phyloP scores from a whole-genome alignment of 1,140 invertebrate species.

The Agrilus planipennis region DNA sequence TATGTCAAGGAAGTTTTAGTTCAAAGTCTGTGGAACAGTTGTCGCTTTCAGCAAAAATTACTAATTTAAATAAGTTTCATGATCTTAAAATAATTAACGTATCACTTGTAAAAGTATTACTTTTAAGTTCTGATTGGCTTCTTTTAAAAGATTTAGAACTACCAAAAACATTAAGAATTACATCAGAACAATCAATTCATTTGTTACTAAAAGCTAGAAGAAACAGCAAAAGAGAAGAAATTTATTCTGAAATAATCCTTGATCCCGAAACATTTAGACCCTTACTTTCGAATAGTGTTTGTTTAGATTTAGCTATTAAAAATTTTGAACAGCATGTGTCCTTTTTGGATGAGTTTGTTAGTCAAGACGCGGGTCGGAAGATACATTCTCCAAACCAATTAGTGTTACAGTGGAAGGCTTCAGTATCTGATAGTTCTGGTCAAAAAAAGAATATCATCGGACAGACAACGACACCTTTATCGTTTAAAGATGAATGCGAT shows the following conservation, averaged over 20 bases:
- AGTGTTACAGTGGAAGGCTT: conserved; percentile 42
- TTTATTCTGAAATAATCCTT: conserved; percentile 34
- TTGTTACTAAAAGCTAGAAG: conserved; percentile 38
- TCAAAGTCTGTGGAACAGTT: conserved; percentile 40
- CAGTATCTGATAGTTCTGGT: conserved; percentile 31
- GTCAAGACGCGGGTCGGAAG: no score
- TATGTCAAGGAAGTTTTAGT: conserved; percentile 38
- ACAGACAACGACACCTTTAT: conserved; percentile 37
- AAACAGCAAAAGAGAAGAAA: conserved; percentile 16
- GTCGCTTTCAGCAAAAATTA: conserved; percentile 47
- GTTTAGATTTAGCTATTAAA: conserved; percentile 24
- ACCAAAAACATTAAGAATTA: conserved; percentile 14
- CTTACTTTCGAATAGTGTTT: conserved; percentile 23
- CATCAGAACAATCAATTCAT: conserved; percentile 41
- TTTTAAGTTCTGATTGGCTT: conserved; percentile 43
- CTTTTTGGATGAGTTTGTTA: no score
- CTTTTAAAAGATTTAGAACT: conserved; percentile 31
- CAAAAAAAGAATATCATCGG: conserved; percentile 35
- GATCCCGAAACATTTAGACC: no score
- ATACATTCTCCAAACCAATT: no score
- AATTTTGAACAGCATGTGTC: no score
- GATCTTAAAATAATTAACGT: conserved; percentile 46
- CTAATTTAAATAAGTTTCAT: conserved; percentile 54
- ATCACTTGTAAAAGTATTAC: conserved; percentile 41
- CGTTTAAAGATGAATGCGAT: conserved; percentile 15